Evolutionary conservation across 2,797 vertebrate species (phyloP).

Genomic region (Spheniscus humboldti): DNA sequence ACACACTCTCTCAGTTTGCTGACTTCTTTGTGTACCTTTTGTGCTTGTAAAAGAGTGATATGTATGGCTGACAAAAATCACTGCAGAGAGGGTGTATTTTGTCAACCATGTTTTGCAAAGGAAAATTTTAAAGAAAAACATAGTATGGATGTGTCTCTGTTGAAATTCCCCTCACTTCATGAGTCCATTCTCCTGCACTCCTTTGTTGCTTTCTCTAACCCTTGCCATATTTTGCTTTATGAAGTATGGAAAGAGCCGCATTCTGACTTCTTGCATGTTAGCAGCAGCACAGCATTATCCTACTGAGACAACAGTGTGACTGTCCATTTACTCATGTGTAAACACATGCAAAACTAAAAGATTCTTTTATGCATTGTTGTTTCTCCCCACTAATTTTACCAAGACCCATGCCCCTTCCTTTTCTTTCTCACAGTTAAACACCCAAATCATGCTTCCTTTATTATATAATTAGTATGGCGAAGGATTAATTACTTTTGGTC

Average conservation of each 20-base stretch:
- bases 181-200: background rate
- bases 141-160: background rate
- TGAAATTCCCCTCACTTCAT: background rate
- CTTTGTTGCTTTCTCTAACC: background rate
- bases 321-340: background rate
- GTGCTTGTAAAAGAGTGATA: background rate
- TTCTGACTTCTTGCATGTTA: background rate
- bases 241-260: background rate
- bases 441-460: background rate
- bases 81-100: background rate
- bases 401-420: background rate
- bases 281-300: background rate
- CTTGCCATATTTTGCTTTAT: background rate
- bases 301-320: background rate
- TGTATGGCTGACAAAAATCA: background rate
- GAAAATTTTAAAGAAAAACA: background rate
- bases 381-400: background rate
- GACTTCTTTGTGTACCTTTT: background rate
- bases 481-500: conserved; percentile 19
- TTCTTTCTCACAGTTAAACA: background rate
- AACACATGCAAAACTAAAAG: background rate
- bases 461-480: background rate
- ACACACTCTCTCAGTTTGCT: background rate
- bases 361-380: background rate
- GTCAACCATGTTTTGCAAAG: background rate